Percentiles rank a stretch among this genome's conserved stretches.
These are phyloP conservation scores for Drosophila fulvimacula DNA, from an alignment of 2,888 invertebrate species.

Conservation along the genomic window DNA sequence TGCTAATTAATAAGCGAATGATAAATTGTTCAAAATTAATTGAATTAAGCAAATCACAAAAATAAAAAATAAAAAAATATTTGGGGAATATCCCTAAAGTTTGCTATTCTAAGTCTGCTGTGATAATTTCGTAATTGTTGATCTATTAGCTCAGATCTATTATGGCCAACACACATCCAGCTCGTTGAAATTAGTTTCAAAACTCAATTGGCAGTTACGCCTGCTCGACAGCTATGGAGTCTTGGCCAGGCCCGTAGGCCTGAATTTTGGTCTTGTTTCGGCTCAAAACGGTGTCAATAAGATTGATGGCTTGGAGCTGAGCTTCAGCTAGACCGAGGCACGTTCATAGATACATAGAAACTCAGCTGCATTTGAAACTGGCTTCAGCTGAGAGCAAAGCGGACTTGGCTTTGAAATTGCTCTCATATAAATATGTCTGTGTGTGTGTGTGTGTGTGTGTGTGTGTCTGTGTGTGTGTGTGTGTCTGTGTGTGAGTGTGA, in stretches of 20 bases:
- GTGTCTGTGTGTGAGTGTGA: too few relatives aligned
- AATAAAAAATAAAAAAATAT: too few relatives aligned
- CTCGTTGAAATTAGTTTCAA: constrained; percentile 38
- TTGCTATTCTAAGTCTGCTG: not conserved
- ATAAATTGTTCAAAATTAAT: constrained; percentile 6
- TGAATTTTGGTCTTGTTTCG: constrained; percentile 51
- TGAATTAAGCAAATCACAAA: constrained; percentile 10
- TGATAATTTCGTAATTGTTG: not conserved
- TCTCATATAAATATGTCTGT: constrained; percentile 27
- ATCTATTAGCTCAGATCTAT: constrained; percentile 36
- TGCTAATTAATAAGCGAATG: constrained; percentile 15
- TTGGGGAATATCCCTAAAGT: not conserved
- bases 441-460: constrained; percentile 50
- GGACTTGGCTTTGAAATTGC: constrained; percentile 41
- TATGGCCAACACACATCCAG: not conserved
- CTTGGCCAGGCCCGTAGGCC: constrained; percentile 8
- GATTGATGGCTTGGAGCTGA: constrained; percentile 80
- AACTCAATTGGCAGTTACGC: constrained; percentile 57
- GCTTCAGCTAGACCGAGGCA: constrained; percentile 14
- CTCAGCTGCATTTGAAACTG: constrained; percentile 71
- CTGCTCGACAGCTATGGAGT: constrained; percentile 40
- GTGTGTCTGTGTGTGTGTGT: constrained; percentile 42
- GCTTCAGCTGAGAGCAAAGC: constrained; percentile 33
- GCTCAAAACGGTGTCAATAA: constrained; percentile 82
- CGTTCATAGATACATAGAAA: constrained; percentile 54